Evolutionary conservation across 2,113 vertebrate species (phyloP), one percentile per base, ranked within the genome.

Genomic region (Silurus meridionalis): DNA sequence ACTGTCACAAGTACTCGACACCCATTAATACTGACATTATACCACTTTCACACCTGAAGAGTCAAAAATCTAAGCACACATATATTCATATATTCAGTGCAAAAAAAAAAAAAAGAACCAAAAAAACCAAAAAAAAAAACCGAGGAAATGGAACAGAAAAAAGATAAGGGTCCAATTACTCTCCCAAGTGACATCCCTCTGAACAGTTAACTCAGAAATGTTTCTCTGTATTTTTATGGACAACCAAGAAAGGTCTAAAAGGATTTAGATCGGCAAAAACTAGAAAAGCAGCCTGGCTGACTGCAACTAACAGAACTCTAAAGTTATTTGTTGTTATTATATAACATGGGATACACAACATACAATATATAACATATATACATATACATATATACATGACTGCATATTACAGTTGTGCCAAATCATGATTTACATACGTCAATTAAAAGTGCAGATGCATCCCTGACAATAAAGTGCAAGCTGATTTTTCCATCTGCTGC

Each of bases 401-500:
- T 37, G 25, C 77, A 58, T 52, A 57, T 82, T 48, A n/a, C 61
- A 46, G 7, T 37, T 50, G 60, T 19, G 17, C 52, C 64, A 19
- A n/a, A 80, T 23, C 6, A 48, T 80, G 28, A 80, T 80, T 80
- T 48, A 80, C 57, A 25, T 28, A 48, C 57, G 61, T 48, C 57
- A 61, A 80, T 80, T 80, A 61, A 80, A 80, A 69, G 48, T 5
- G 5, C 61, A 3, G 15, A 57, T 46, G 57, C 61, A 11, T 83
- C 81, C 50, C 63, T 69, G 81, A 69, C 64, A 55, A 83, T 67
- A 83, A 67, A 69, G 23, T 5, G 4, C 23, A 25, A 37, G 52
- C 64, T 83, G 50, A 83, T 83, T 67, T 83, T n/a, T 83, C 81
- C 64, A 28, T 69, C 81, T 69, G 81, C 50, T 69, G 81, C 50